phyloP scores from a whole-genome alignment of 2,797 vertebrate species.

The Danio aesculapii region DNA sequence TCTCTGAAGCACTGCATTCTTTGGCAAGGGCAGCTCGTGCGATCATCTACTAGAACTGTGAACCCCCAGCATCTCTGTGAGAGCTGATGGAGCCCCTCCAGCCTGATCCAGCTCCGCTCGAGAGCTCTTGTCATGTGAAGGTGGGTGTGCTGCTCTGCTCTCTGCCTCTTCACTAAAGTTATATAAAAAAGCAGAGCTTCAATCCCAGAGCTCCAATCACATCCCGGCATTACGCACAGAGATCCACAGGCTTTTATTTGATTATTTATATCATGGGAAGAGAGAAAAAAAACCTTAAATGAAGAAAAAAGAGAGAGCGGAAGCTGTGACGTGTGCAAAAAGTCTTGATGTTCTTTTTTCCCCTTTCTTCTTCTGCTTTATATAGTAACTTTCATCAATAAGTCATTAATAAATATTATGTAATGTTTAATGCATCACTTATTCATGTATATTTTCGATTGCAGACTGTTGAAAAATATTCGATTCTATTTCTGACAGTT shows the following conservation, averaged over 20 bases:
- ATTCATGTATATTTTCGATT: not conserved
- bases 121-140: slow-evolving; percentile 46
- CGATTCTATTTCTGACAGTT: not conserved
- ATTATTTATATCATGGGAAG: slow-evolving; percentile 20
- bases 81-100: slow-evolving; percentile 39
- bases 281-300: not conserved
- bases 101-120: slow-evolving; percentile 27
- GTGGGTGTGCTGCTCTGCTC: slow-evolving; percentile 52
- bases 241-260: slow-evolving; percentile 38
- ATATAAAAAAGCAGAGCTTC: slow-evolving; percentile 48
- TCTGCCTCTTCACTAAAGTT: slow-evolving; percentile 58
- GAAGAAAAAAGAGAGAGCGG: not conserved
- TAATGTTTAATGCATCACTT: slow-evolving; percentile 20
- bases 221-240: slow-evolving; percentile 21
- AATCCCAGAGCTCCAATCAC: slow-evolving; percentile 40
- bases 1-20: slow-evolving; percentile 31
- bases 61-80: slow-evolving; percentile 24
- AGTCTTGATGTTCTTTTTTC: slow-evolving; percentile 40
- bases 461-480: not conserved
- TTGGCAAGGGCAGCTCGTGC: slow-evolving; percentile 27
- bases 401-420: not conserved
- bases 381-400: slow-evolving; percentile 36
- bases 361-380: slow-evolving; percentile 38
- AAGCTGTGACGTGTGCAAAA: not conserved
- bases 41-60: slow-evolving; percentile 47